These are phyloP conservation scores for Orthonyx spaldingii DNA, from an alignment of 2,113 vertebrate species.

Conservation along the genomic window DNA sequence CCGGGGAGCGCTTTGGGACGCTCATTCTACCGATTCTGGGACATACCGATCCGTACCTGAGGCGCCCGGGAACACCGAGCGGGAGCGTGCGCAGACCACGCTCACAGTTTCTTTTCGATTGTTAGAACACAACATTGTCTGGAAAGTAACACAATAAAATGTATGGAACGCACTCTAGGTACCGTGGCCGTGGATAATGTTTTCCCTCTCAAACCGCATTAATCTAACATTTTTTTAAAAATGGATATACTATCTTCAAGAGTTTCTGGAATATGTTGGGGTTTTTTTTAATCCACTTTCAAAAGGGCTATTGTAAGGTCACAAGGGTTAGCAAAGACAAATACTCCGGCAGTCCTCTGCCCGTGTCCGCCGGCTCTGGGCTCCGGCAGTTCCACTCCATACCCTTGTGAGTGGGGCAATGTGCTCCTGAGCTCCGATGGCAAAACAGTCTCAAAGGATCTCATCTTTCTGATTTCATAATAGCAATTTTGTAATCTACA, in stretches of 20 bases:
- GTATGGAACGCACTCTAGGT: background rate
- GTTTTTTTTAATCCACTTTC: background rate
- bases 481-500: background rate
- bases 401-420: fast-evolving
- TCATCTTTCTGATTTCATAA: background rate
- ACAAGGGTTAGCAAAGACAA: background rate
- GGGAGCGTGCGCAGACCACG: fast-evolving
- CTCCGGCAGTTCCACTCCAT: background rate
- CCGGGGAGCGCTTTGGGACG: fast-evolving
- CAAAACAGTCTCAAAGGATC: background rate
- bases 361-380: too few relatives aligned
- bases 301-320: background rate
- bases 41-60: background rate
- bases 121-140: fast-evolving
- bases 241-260: background rate
- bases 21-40: fast-evolving
- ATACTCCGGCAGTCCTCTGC: background rate
- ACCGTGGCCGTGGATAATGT: fast-evolving
- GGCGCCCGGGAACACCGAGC: background rate
- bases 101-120: fast-evolving
- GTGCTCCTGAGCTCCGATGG: background rate
- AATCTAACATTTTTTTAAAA: too few relatives aligned
- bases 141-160: background rate
- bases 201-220: background rate
- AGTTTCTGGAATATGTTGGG: background rate